Percentiles rank a stretch among this genome's conserved stretches.
Conservation (phyloP, 2,888 invertebrate species). For the Sinotaia quadrata region DNA sequence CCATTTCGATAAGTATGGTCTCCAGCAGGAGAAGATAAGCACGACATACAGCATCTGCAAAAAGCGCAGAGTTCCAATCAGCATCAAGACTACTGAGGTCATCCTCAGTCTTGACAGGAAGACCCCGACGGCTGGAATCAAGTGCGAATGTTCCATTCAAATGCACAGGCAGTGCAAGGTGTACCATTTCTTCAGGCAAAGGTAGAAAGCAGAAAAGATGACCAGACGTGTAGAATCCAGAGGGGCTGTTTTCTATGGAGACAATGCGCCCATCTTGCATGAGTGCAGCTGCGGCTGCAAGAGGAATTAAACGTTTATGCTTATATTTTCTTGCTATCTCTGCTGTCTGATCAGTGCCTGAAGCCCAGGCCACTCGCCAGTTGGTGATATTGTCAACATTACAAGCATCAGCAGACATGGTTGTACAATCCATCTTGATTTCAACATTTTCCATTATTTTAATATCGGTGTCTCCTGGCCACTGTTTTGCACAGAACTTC, state of each 20-base stretch:
- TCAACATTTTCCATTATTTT: neutral
- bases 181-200: constrained; percentile 3
- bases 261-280: neutral
- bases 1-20: constrained; percentile 30
- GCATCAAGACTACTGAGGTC: constrained; percentile 45
- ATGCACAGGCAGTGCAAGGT: constrained; percentile 53
- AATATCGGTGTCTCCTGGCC: neutral
- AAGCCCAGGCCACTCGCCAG: constrained; percentile 44
- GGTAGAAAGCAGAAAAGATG: constrained; percentile 50
- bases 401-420: neutral
- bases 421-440: neutral
- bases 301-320: constrained; percentile 38
- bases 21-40: constrained; percentile 45
- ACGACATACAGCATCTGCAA: constrained; percentile 43
- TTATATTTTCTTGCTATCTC: constrained; percentile 8
- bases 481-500: neutral
- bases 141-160: constrained; percentile 65
- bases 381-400: neutral
- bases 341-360: constrained; percentile 31
- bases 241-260: constrained; percentile 2
- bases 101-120: constrained; percentile 50
- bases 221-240: constrained; percentile 43
- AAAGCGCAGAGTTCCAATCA: constrained; percentile 52
- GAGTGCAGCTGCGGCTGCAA: constrained; percentile 26
- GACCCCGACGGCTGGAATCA: constrained; percentile 55